A percentile compares a stretch with the other conserved stretches of the same genome.
These are phyloP conservation scores for Drosophila suboccidentalis DNA, from an alignment of 2,888 invertebrate species.

Conservation along the genomic window DNA sequence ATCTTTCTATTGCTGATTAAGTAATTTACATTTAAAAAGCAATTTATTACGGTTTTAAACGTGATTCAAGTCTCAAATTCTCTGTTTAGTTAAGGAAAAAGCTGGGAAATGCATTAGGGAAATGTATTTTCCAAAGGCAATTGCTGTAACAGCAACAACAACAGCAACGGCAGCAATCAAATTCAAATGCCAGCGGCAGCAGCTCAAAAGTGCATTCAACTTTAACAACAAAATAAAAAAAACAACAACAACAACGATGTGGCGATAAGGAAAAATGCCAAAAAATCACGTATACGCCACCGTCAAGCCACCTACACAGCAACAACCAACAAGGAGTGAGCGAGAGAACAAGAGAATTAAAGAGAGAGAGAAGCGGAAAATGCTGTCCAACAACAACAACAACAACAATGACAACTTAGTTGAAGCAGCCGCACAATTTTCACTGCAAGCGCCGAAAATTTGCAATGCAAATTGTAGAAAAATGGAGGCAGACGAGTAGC, in stretches of 20 bases:
- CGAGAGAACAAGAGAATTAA: not conserved
- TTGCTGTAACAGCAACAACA: slow-evolving; percentile 1
- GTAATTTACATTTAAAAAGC: slow-evolving; percentile 12
- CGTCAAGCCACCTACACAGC: slow-evolving; percentile 39
- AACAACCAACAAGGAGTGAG: slow-evolving; percentile 6
- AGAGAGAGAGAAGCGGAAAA: slow-evolving; percentile 5
- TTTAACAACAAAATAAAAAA: slow-evolving; percentile 29
- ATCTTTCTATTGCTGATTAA: not conserved
- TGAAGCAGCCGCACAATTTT: slow-evolving; percentile 62
- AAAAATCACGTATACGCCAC: slow-evolving; percentile 74
- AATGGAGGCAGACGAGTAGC: slow-evolving; percentile 48
- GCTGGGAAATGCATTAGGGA: slow-evolving; percentile 23
- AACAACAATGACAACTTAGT: slow-evolving; percentile 27
- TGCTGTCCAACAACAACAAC: slow-evolving; percentile 6
- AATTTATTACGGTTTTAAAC: slow-evolving; percentile 10
- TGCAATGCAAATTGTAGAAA: slow-evolving; percentile 75
- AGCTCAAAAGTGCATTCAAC: slow-evolving; percentile 65
- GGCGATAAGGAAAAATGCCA: slow-evolving; percentile 59
- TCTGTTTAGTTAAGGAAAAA: slow-evolving; percentile 7
- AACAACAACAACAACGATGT: slow-evolving; percentile 37
- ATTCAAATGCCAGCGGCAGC: slow-evolving; percentile 47
- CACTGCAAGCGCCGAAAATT: slow-evolving; percentile 74
- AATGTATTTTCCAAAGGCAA: slow-evolving; percentile 29
- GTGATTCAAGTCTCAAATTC: not conserved
- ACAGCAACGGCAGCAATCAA: slow-evolving; percentile 46